Evolutionary conservation across 1,140 invertebrate species (phyloP), one percentile per base, ranked within the genome.

Genomic region (Helicoverpa armigera): DNA sequence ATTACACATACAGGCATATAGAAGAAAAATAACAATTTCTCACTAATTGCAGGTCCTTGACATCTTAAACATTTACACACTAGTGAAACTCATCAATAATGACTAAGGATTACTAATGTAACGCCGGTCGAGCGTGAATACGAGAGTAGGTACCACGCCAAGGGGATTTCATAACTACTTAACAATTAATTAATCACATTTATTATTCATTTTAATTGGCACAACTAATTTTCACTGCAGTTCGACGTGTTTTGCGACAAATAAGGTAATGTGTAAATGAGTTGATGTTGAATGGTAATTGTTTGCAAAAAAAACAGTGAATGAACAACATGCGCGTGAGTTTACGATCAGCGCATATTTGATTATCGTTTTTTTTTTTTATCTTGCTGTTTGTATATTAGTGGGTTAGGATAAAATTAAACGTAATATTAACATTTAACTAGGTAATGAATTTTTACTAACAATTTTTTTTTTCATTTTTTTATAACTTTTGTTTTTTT

Each of bases 81-180:
- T 35, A 35, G 18, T 75, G 73, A 75, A 75, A 75, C 73, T 75
- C 73, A 61, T 75, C 58, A 75, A 75, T 63, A 75, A 61, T 72
- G 29, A 72, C 48, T 31, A 61, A 31, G 31, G 13, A 75, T 75
- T 58, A 63, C 53, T 51, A 75, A 61, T 50, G 72, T 74, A 74
- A 29, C 2, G 58, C 29, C 73, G 43, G 14, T 58, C 58, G 58
- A 75, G 58, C 58, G 73, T 75, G 58, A 75, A 56, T 73, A 75
- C 29, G 18, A 74, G 31, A 43, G 5, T 43, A 43, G 35, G 23
- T 61, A 61, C 43, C 50, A 72, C 58, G 14, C 54, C 11, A 61
- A 43, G 58, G 73, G 58, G n/a, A 75, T 75, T 75, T 75, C 73
- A 61, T 61, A 75, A 75, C 43, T 0, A 16, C 16, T 61, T 58